Evolutionary conservation across 2,888 invertebrate species (phyloP).

Genomic region (Limnephilus marmoratus): DNA sequence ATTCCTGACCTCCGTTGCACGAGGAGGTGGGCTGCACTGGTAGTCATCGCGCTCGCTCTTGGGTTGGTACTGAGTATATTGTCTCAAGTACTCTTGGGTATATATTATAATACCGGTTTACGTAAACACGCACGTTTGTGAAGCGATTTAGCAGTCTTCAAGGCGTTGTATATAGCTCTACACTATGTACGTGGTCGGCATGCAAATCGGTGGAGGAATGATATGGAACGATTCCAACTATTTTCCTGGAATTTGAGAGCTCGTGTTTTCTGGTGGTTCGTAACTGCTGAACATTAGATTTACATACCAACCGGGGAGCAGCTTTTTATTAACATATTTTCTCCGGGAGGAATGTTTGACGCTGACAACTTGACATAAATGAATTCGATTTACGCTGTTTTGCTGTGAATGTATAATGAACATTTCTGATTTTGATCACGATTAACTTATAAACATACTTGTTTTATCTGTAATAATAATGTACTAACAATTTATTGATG

Average conservation of each 20-base stretch:
- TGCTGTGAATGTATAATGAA: background rate
- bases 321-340: conserved; percentile 34
- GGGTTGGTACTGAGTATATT: background rate
- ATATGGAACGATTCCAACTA: conserved; percentile 44
- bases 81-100: conserved; percentile 23
- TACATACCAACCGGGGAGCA: background rate
- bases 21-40: conserved; percentile 16
- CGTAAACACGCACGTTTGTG: conserved; percentile 58
- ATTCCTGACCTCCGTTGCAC: conserved; percentile 3
- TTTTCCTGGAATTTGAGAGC: conserved; percentile 32
- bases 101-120: conserved; percentile 47
- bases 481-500: too few relatives aligned
- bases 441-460: too few relatives aligned
- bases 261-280: conserved; percentile 14
- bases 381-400: background rate
- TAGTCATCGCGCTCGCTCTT: conserved; percentile 3
- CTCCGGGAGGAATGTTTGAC: background rate
- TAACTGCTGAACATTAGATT: background rate
- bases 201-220: conserved; percentile 49
- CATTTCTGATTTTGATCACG: background rate
- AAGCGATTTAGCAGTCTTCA: conserved; percentile 52
- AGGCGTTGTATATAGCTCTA: background rate
- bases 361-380: background rate
- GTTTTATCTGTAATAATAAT: background rate
- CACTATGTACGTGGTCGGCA: conserved; percentile 41